Percentiles rank a stretch among this genome's conserved stretches.
phyloP scores from a whole-genome alignment of 1,140 invertebrate species.

The Lucilia cuprina region DNA sequence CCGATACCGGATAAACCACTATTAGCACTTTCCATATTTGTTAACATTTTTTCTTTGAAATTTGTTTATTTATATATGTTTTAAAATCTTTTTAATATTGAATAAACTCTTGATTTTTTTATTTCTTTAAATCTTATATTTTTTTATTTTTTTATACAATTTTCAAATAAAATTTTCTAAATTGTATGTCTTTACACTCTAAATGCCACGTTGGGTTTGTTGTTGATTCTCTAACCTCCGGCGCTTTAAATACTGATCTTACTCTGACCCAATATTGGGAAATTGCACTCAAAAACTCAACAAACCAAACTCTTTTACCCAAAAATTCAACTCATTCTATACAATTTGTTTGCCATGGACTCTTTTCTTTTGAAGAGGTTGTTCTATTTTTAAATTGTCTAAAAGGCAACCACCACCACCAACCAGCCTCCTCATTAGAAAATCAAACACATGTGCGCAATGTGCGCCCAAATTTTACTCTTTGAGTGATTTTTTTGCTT shows the following conservation, averaged over 20 bases:
- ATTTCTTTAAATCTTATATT: conserved; percentile 41
- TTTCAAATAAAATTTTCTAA: not conserved
- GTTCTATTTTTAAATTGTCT: conserved; percentile 16
- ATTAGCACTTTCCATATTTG: conserved; percentile 52
- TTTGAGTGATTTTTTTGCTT: not conserved
- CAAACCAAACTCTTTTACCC: not conserved
- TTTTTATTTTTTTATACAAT: conserved; percentile 31
- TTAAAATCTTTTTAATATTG: not conserved
- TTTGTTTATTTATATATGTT: not conserved
- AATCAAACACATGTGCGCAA: not conserved
- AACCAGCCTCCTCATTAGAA: not conserved
- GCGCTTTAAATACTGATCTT: conserved; percentile 36
- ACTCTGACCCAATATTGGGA: not conserved
- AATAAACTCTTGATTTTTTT: conserved; percentile 21
- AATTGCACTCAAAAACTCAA: not conserved
- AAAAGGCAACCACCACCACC: not conserved
- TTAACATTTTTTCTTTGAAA: conserved; percentile 37
- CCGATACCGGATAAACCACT: conserved; percentile 51
- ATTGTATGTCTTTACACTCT: not conserved
- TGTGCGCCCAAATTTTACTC: not conserved
- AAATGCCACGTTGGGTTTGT: not conserved
- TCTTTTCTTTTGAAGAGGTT: not conserved
- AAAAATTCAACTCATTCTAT: not conserved
- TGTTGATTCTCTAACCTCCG: conserved; percentile 21
- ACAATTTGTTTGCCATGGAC: not conserved